Base-by-base conservation (phyloP, 2,113 vertebrate species). In the Corythornis madagascariensis region DNA sequence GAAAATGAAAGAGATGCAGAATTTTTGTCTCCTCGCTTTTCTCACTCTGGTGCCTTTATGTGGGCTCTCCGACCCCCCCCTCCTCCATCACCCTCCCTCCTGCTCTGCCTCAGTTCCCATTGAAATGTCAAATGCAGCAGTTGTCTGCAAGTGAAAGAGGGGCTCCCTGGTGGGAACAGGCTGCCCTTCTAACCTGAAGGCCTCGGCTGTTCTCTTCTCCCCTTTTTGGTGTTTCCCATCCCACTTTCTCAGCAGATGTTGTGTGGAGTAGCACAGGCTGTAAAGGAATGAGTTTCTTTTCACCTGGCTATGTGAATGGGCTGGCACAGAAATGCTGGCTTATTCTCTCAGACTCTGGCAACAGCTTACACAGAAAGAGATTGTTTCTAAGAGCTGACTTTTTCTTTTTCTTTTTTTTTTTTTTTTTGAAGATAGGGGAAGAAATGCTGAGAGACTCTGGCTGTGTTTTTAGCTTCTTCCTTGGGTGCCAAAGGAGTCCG, bases 171-270 rank as follows among this genome's bases (percentile, higher is more conserved):
- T 99, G 99, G 98, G 98, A 99, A 99, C 97, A 63, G 96, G 57
- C 97, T 98, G 98, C 98, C 98, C 98, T 97, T 97, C 97, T 98
- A 98, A 98, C 98, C 97, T 97, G 97, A 96, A 88, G 97, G 96
- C 91, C 96, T 83, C 81, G 96, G 96, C 97, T 94, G 81, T 96
- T 97, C 90, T 92, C 89, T 70, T 77, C 93, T 84, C 93, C 82
- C 76, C 76, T 90, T 94, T 96, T 92, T 94, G 88, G 96, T 92
- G 97, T 96, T 96, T 94, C 95, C 53, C 69, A 92, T 92, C 95
- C 84, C 90, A 80, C 85, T 97, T 96, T 97, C 92, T 89, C 83
- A 92, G 89, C 97, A 98, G 97, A 96, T 96, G 95, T 94, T 97
- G 92, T 96, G 94, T 90, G 94, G 80, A 85, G 74, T 65, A 88